These are phyloP conservation scores for Ptychadena robeensis DNA, from an alignment of 2,797 vertebrate species.

Conservation along the genomic window DNA sequence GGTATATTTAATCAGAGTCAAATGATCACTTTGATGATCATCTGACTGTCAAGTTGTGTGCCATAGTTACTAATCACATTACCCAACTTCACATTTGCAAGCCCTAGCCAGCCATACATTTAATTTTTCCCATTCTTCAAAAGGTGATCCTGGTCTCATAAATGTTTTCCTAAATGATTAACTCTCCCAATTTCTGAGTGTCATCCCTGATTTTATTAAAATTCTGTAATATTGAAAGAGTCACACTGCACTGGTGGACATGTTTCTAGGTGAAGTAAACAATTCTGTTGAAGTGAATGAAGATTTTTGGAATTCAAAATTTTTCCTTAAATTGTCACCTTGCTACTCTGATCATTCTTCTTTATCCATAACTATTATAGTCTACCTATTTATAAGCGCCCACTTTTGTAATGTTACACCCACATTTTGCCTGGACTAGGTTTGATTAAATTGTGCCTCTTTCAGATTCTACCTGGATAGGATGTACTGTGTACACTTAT, in stretches of 20 bases:
- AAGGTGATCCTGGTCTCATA: too few species aligned
- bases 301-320: not conserved
- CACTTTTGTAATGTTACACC: not conserved
- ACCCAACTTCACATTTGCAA: not conserved
- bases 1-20: not conserved
- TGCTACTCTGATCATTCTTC: not conserved
- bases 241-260: not conserved
- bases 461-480: not conserved
- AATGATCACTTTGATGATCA: not conserved
- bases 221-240: not conserved
- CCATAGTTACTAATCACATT: not conserved
- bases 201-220: not conserved
- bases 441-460: not conserved
- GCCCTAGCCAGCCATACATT: too few species aligned
- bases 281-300: not conserved
- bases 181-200: not conserved
- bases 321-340: not conserved
- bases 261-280: not conserved
- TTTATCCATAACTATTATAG: not conserved
- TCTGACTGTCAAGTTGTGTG: not conserved
- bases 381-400: not conserved
- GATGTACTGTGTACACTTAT: not conserved
- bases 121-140: too few species aligned
- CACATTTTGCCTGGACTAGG: too few species aligned
- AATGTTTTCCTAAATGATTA: too few species aligned